Percentiles rank a stretch among this genome's conserved stretches.
phyloP scores from a whole-genome alignment of 1,140 invertebrate genomes.

The Hycleus cichorii region DNA sequence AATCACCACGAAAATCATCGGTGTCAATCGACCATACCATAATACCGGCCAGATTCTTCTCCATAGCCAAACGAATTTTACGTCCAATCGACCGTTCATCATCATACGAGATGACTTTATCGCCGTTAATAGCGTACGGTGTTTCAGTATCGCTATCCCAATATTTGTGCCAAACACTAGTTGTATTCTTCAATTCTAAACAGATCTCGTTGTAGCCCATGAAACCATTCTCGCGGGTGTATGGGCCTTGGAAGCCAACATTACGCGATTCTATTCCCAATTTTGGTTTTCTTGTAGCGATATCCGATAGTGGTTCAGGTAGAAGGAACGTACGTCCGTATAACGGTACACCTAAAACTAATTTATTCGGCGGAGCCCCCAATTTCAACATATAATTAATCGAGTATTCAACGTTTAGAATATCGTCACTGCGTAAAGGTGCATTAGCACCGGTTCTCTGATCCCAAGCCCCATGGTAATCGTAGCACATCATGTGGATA shows the following conservation, averaged over 20 bases:
- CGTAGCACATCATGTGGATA: slow-evolving; percentile 85
- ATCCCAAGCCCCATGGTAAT: slow-evolving; percentile 84
- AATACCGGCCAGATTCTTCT: slow-evolving; percentile 62
- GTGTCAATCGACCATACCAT: slow-evolving; percentile 81
- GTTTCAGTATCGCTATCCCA: slow-evolving; percentile 56
- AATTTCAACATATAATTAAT: slow-evolving; percentile 65
- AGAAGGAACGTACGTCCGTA: slow-evolving; percentile 76
- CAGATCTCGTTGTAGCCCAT: slow-evolving; percentile 82
- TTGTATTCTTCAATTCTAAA: slow-evolving; percentile 46
- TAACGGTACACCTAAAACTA: slow-evolving; percentile 74
- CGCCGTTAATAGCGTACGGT: slow-evolving; percentile 50
- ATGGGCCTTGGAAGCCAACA: slow-evolving; percentile 64
- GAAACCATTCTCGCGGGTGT: slow-evolving; percentile 73
- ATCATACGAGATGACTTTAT: slow-evolving; percentile 57
- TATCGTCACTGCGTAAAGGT: slow-evolving; percentile 47
- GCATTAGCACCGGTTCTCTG: slow-evolving; percentile 66
- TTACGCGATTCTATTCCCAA: slow-evolving; percentile 45
- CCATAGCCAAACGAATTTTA: slow-evolving; percentile 58
- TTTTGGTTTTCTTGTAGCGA: slow-evolving; percentile 37
- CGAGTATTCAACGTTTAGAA: slow-evolving; percentile 61
- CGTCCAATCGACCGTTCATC: slow-evolving; percentile 52
- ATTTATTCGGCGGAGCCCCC: slow-evolving; percentile 65
- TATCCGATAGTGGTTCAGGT: slow-evolving; percentile 24
- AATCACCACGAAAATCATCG: slow-evolving; percentile 65
- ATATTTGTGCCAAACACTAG: slow-evolving; percentile 45